Percentiles rank a stretch among this genome's conserved stretches.
phyloP scores from a whole-genome alignment of 2,888 invertebrate genomes.

The Chloromyia formosa region DNA sequence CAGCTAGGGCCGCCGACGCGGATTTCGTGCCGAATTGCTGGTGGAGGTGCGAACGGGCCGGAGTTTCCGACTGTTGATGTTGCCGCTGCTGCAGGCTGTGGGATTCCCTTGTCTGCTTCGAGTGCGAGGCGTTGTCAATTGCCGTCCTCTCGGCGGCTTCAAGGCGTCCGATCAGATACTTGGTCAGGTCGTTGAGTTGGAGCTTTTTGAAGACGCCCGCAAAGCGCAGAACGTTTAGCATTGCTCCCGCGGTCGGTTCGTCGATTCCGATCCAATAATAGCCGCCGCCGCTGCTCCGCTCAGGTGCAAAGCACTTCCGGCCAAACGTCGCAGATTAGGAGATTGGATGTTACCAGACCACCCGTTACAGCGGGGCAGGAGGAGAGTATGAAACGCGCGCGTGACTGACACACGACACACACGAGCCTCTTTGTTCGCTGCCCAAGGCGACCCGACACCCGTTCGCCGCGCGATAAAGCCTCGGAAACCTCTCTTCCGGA shows the following conservation, averaged over 20 bases:
- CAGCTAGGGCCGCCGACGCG: constrained; percentile 51
- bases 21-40: constrained; percentile 48
- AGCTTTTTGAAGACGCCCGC: constrained; percentile 55
- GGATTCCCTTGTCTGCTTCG: neutral
- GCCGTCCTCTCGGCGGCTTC: constrained; percentile 43
- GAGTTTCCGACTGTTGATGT: constrained; percentile 39
- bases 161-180: constrained; percentile 52
- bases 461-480: neutral
- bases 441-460: neutral
- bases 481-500: neutral
- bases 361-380: neutral
- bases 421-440: neutral
- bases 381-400: neutral
- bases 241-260: constrained; percentile 45
- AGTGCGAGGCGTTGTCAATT: constrained; percentile 5
- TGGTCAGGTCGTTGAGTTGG: constrained; percentile 54
- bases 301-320: neutral
- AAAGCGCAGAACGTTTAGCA: constrained; percentile 60
- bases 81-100: constrained; percentile 6
- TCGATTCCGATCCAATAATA: neutral
- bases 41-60: neutral
- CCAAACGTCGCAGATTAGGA: neutral
- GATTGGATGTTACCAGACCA: neutral
- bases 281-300: neutral
- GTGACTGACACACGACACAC: constrained; percentile 1